Base-by-base conservation (phyloP, 2,113 vertebrate species). In the Sminthopsis crassicaudata region DNA sequence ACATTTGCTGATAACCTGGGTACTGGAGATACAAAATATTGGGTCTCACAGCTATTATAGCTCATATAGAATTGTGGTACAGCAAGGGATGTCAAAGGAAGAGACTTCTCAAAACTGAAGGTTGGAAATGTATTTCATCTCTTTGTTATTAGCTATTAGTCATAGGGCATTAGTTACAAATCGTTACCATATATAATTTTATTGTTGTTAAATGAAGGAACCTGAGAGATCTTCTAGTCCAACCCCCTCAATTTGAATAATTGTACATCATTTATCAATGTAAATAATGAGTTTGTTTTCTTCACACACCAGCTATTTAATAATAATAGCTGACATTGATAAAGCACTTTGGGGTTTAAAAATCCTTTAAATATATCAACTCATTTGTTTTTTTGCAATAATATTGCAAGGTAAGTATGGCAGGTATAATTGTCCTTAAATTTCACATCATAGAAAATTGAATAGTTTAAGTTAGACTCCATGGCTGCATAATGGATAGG, bases 91-190 rank as follows among this genome's bases (percentile, higher is more conserved):
- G 36, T 84, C 67, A 84, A 16, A 84, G 67, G 7, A 84, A 84
- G 67, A 84, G 6, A 23, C n/a, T 42, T 42, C 67, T 84, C 67
- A 84, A 10, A 84, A 84, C 14, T 23, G 67, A 84, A 84, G n/a
- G 36, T 84, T 84, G n/a, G 67, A 84, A 84, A 84, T 84, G 67
- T n/a, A 42, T 84, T 84, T 84, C n/a, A 42, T 84, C 36, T 84
- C 67, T 84, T 84, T 84, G 36, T 84, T 84, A 84, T 84, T 84
- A 84, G 67, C 36, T 84, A 84, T 84, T 84, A 84, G 67, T 84
- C n/a, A 84, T 84, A 84, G 67, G 67, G n/a, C 67, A 84, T 84
- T 84, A 84, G 67, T 84, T 84, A 42, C 67, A 42, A 84, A 84
- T 84, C 8, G 16, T 84, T 84, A 23, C 67, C 67, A 84, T 84